These are phyloP conservation scores for Allolobophora icterica DNA, from an alignment of 2,888 invertebrate species.

Conservation along the genomic window DNA sequence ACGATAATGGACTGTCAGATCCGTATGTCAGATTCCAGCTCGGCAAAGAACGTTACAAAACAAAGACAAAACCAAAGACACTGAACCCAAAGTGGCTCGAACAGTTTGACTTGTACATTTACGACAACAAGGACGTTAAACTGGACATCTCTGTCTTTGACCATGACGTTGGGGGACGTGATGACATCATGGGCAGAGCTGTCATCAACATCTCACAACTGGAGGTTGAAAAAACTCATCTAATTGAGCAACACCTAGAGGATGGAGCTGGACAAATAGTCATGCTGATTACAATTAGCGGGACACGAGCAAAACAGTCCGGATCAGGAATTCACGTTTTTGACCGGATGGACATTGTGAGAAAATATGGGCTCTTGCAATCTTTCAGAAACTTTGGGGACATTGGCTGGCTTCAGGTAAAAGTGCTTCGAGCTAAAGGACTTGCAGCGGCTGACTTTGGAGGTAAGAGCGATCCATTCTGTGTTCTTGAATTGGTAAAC, in stretches of 20 bases:
- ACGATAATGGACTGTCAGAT: conserved; percentile 85
- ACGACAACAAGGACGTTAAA: conserved; percentile 89
- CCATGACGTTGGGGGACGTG: conserved; percentile 80
- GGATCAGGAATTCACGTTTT: conserved; percentile 56
- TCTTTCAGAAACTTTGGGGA: conserved; percentile 26
- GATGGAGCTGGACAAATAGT: conserved; percentile 82
- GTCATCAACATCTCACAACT: conserved; percentile 82
- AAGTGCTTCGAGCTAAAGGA: conserved; percentile 73
- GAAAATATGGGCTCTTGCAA: conserved; percentile 70
- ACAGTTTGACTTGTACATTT: conserved; percentile 94
- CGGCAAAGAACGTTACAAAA: conserved; percentile 96
- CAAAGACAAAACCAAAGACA: conserved; percentile 78
- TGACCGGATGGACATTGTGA: conserved; percentile 74
- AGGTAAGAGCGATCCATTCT: conserved; percentile 97
- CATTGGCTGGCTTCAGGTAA: conserved; percentile 32
- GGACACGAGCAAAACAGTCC: conserved; percentile 14
- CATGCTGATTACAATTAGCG: conserved; percentile 81
- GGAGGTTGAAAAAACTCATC: conserved; percentile 88
- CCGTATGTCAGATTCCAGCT: conserved; percentile 96
- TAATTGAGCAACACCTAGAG: conserved; percentile 85
- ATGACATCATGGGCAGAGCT: conserved; percentile 87
- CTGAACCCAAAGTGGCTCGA: conserved; percentile 91
- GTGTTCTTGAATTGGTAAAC: conserved; percentile 92
- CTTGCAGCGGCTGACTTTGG: conserved; percentile 93
- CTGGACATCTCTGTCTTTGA: conserved; percentile 91